Conservation (phyloP, 2,888 invertebrate species). For the Megastigmus dorsalis region DNA sequence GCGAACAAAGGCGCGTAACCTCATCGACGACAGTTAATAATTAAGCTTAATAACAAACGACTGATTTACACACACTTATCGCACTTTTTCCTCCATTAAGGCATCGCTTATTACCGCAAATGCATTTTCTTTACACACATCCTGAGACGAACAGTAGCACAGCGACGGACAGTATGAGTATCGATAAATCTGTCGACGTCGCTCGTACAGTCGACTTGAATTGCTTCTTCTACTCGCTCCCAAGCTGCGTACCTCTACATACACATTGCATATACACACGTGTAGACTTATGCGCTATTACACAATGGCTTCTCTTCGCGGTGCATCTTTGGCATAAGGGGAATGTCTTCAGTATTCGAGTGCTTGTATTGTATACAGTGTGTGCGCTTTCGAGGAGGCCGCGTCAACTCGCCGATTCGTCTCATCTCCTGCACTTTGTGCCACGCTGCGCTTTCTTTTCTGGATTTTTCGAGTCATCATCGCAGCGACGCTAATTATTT, state of each 20-base stretch:
- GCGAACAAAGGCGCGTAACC: no score
- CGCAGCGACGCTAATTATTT: not conserved
- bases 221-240: not conserved
- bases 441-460: slow-evolving; percentile 19
- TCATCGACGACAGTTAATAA: not conserved
- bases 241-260: no score
- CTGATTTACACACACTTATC: not conserved
- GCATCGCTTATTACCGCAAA: not conserved
- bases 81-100: slow-evolving; percentile 6
- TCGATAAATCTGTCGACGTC: slow-evolving; percentile 1
- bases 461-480: not conserved
- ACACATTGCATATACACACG: no score
- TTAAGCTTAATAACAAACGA: not conserved
- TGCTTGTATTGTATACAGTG: not conserved
- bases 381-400: slow-evolving; percentile 3
- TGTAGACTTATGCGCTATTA: no score
- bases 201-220: not conserved
- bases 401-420: slow-evolving; percentile 6
- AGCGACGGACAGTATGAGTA: no score
- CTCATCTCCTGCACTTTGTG: not conserved
- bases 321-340: no score
- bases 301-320: no score
- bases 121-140: not conserved
- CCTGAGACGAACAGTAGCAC: not conserved
- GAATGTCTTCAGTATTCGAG: not conserved